A percentile compares a stretch with the other conserved stretches of the same genome.
Evolutionary conservation across 2,888 invertebrate species (phyloP).

Genomic region (Parnassius smintheus): DNA sequence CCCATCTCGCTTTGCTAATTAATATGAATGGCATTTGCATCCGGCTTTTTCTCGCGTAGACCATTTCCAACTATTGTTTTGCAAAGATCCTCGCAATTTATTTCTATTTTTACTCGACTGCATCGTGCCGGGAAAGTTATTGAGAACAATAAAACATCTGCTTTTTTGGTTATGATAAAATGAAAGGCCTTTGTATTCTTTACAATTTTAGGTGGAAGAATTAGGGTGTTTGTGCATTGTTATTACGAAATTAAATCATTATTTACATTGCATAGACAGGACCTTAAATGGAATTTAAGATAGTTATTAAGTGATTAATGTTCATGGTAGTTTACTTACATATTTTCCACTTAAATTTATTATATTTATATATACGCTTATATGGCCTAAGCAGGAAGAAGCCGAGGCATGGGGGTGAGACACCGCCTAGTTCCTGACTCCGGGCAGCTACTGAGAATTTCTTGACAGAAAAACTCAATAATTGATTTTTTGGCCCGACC

Average conservation of each 20-base stretch:
- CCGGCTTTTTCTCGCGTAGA: conserved; percentile 80
- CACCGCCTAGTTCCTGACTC: too few species aligned
- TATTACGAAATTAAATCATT: conserved; percentile 22
- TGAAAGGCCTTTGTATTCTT: conserved; percentile 56
- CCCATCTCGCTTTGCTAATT: conserved; percentile 81
- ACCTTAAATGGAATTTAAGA: too few species aligned
- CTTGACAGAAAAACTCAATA: too few species aligned
- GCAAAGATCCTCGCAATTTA: conserved; percentile 79
- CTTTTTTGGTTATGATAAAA: conserved; percentile 57
- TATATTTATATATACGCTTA: too few species aligned
- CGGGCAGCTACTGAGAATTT: too few species aligned
- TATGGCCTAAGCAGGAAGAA: too few species aligned
- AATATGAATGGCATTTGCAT: conserved; percentile 82
- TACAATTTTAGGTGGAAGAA: conserved; percentile 35
- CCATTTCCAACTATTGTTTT: conserved; percentile 81
- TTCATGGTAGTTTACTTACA: too few species aligned
- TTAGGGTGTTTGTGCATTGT: conserved; percentile 37
- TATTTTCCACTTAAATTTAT: too few species aligned
- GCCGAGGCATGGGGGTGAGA: too few species aligned
- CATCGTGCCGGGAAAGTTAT: conserved; percentile 60
- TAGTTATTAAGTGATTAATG: too few species aligned
- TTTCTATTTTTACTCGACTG: conserved; percentile 74
- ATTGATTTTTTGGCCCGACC: too few species aligned
- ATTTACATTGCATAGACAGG: conserved; percentile 17
- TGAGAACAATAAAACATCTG: conserved; percentile 67